These are phyloP conservation scores for Ectropis crepuscularia DNA, from an alignment of 2,888 invertebrate genomes.

Conservation along the genomic window DNA sequence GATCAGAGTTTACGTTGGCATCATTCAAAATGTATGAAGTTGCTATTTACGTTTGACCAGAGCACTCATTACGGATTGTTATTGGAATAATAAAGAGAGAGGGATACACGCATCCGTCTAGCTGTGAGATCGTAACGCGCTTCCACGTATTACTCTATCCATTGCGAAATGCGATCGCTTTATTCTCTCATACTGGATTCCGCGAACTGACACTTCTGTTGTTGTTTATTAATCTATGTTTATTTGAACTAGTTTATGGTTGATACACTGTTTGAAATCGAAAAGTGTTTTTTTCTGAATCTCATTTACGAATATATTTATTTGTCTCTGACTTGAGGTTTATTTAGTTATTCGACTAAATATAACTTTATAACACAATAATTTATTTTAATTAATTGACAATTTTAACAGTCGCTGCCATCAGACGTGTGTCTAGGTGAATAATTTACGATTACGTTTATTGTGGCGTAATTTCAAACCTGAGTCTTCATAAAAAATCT, in stretches of 20 bases:
- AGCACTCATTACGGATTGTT: slow-evolving; percentile 84
- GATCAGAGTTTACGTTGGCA: slow-evolving; percentile 80
- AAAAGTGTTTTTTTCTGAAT: slow-evolving; percentile 54
- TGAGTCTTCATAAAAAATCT: slow-evolving; percentile 37
- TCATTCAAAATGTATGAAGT: slow-evolving; percentile 83
- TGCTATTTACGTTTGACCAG: slow-evolving; percentile 84
- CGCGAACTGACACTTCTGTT: slow-evolving; percentile 80
- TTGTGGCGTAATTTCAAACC: slow-evolving; percentile 31
- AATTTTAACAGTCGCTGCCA: slow-evolving; percentile 37
- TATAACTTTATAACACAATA: slow-evolving; percentile 41
- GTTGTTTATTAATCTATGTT: slow-evolving; percentile 78
- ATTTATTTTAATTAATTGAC: slow-evolving; percentile 45
- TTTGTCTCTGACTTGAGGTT: slow-evolving; percentile 38
- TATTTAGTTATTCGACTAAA: slow-evolving; percentile 43
- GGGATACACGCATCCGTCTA: slow-evolving; percentile 75
- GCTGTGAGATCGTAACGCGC: slow-evolving; percentile 71
- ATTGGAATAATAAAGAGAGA: slow-evolving; percentile 83
- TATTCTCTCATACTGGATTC: slow-evolving; percentile 70
- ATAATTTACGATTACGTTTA: slow-evolving; percentile 40
- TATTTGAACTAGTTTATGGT: slow-evolving; percentile 67
- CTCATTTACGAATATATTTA: slow-evolving; percentile 35
- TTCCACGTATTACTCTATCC: slow-evolving; percentile 71
- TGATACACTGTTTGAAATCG: slow-evolving; percentile 55
- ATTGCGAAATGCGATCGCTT: slow-evolving; percentile 80
- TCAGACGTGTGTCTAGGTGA: slow-evolving; percentile 34